These are phyloP conservation scores for Hyperoplus immaculatus DNA, from an alignment of 2,797 vertebrate genomes.

Conservation along the genomic window DNA sequence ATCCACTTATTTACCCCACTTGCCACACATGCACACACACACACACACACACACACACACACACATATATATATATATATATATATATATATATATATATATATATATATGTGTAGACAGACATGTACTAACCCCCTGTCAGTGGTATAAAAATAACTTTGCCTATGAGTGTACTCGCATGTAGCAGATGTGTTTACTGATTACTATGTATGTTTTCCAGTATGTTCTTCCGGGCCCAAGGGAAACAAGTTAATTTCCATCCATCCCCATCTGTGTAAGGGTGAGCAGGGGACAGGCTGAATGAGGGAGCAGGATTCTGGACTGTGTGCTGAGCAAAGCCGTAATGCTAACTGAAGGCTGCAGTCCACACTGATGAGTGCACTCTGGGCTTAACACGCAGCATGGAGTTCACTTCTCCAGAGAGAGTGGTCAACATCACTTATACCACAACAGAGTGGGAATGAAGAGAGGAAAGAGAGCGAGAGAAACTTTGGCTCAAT, in stretches of 20 bases:
- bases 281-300: constrained; percentile 16
- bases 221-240: constrained; percentile 26
- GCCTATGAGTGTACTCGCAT: not conserved
- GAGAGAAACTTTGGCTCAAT: constrained; percentile 1
- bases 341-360: constrained; percentile 66
- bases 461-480: not conserved
- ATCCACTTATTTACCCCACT: constrained; percentile 50
- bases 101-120: constrained; percentile 39
- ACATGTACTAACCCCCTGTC: constrained; percentile 29
- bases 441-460: constrained; percentile 39
- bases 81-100: constrained; percentile 28
- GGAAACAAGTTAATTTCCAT: constrained; percentile 31
- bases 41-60: not conserved
- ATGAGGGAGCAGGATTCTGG: constrained; percentile 31
- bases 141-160: constrained; percentile 38
- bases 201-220: constrained; percentile 18
- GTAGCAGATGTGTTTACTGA: constrained; percentile 25
- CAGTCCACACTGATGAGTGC: constrained; percentile 68
- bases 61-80: not conserved
- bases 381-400: constrained; percentile 62
- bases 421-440: constrained; percentile 66
- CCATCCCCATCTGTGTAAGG: constrained; percentile 43
- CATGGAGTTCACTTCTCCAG: constrained; percentile 51
- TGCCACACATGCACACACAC: not conserved
- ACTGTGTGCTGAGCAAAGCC: constrained; percentile 32